Evolutionary conservation across 2,113 vertebrate genomes (phyloP).

Genomic region (Xenopus laevis): DNA sequence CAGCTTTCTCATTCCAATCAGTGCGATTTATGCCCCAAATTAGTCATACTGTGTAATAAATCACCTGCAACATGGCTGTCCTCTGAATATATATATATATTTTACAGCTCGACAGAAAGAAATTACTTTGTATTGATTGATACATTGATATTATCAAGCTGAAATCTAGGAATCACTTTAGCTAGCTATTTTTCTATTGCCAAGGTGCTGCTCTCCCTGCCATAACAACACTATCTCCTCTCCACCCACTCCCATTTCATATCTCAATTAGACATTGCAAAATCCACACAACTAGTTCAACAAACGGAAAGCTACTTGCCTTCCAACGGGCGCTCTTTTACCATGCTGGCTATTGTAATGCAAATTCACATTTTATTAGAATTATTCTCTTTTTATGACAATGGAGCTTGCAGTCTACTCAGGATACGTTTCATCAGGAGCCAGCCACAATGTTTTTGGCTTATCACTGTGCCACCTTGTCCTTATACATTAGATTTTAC

Average conservation of each 20-base stretch:
- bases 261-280: constrained; percentile 22
- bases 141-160: constrained; percentile 8
- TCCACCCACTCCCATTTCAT: constrained; percentile 7
- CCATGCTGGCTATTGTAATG: too few species aligned
- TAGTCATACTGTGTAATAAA: constrained; percentile 1
- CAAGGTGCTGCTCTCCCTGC: constrained; percentile 3
- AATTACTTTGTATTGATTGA: constrained; percentile 13
- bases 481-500: too few species aligned
- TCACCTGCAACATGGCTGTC: neutral
- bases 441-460: too few species aligned
- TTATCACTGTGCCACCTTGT: too few species aligned
- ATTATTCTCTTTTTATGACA: too few species aligned
- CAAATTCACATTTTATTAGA: too few species aligned
- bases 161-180: constrained; percentile 14
- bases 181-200: constrained; percentile 14
- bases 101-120: neutral
- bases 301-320: too few species aligned
- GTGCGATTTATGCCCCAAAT: neutral
- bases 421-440: too few species aligned
- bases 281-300: neutral
- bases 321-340: too few species aligned
- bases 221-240: neutral
- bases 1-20: neutral
- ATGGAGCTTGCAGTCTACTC: too few species aligned
- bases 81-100: constrained; percentile 8